These are phyloP conservation scores for Drosophila affinis DNA, from an alignment of 2,888 invertebrate species.

Conservation along the genomic window DNA sequence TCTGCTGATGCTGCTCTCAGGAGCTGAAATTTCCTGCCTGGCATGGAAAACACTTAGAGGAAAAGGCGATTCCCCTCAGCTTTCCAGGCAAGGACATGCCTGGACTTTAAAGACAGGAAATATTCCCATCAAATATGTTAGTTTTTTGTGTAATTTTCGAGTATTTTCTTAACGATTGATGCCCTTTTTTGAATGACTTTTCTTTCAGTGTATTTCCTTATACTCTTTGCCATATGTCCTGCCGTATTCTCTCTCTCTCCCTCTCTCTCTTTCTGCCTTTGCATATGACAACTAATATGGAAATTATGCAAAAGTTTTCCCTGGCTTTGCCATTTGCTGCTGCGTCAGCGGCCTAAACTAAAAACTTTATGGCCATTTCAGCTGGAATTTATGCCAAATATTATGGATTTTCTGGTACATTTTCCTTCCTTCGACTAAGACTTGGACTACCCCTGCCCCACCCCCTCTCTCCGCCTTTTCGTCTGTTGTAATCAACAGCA, in stretches of 20 bases:
- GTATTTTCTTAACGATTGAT: no score
- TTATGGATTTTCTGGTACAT: constrained; percentile 15
- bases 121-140: no score
- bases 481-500: constrained; percentile 63
- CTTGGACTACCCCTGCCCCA: background rate
- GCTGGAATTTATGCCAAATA: constrained; percentile 28
- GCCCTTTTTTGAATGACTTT: background rate
- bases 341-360: constrained; percentile 32
- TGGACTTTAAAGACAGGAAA: no score
- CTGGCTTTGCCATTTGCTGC: constrained; percentile 18
- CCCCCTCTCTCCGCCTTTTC: constrained; percentile 3
- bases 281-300: constrained; percentile 30
- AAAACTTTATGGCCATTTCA: constrained; percentile 24
- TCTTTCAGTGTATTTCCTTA: background rate
- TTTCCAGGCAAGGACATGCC: no score
- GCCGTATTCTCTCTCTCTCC: background rate
- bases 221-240: constrained; percentile 3
- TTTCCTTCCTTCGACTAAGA: background rate
- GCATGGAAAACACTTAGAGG: background rate
- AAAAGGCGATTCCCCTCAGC: no score
- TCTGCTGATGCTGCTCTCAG: background rate
- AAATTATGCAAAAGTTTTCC: constrained; percentile 24
- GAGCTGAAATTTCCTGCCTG: background rate
- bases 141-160: no score
- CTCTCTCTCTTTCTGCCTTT: constrained; percentile 9